Evolutionary conservation across 2,888 invertebrate genomes (phyloP).

Genomic region (Melinaea menophilus): DNA sequence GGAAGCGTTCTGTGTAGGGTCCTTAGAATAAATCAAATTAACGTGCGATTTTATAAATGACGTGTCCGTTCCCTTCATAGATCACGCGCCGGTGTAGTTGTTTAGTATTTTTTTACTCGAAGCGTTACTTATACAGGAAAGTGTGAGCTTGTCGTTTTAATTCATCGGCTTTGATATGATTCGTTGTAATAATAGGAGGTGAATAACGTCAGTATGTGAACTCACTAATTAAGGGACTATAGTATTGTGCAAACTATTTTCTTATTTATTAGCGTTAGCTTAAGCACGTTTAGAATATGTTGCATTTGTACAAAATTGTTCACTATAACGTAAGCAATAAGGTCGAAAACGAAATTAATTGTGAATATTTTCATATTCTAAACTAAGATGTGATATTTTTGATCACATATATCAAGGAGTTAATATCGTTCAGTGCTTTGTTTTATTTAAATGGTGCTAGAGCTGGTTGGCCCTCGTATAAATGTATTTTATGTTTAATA

Average conservation of each 20-base stretch:
- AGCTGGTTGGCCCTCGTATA: not conserved
- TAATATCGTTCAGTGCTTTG: slow-evolving; percentile 19
- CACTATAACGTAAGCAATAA: slow-evolving; percentile 58
- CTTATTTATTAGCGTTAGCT: slow-evolving; percentile 64
- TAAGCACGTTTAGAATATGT: slow-evolving; percentile 62
- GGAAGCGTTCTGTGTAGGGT: slow-evolving; percentile 46
- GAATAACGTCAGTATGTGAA: slow-evolving; percentile 32
- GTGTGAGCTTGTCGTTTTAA: slow-evolving; percentile 69
- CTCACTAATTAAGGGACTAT: slow-evolving; percentile 39
- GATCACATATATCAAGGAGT: slow-evolving; percentile 51
- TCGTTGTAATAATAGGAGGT: slow-evolving; percentile 38
- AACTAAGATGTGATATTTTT: slow-evolving; percentile 69
- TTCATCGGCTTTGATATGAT: slow-evolving; percentile 54
- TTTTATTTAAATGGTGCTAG: slow-evolving; percentile 10
- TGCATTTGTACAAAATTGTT: slow-evolving; percentile 64
- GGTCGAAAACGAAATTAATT: slow-evolving; percentile 45
- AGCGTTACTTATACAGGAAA: slow-evolving; percentile 69
- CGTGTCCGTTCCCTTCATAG: slow-evolving; percentile 12
- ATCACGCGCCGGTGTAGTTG: slow-evolving; percentile 40
- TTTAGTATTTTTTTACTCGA: slow-evolving; percentile 69
- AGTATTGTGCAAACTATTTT: slow-evolving; percentile 51
- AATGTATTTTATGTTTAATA: not conserved
- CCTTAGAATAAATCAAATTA: slow-evolving; percentile 51
- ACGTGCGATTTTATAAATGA: slow-evolving; percentile 34
- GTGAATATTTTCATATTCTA: slow-evolving; percentile 71